Evolutionary conservation across 2,888 invertebrate genomes (phyloP), one percentile per base, ranked within the genome.

Genomic region (Ptycholaimellus sp.): DNA sequence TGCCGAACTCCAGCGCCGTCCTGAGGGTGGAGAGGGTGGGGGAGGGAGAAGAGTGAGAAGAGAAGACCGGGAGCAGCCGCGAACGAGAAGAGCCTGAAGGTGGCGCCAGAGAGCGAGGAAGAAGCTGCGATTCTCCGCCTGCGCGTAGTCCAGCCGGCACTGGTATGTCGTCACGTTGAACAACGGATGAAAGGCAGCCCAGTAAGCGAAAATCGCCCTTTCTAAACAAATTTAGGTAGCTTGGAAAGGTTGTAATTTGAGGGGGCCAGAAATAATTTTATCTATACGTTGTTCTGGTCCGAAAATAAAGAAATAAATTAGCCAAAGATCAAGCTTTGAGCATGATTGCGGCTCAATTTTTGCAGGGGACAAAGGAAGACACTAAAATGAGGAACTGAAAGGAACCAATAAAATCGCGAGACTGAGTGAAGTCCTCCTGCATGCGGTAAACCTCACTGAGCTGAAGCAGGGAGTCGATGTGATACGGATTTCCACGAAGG

Each of bases 1-100:
- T 81, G 55, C 76, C 74, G 47, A 78, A 70, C 59, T 81, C 80
- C 46, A 81, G 63, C 18, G 80, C 74, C 2, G 80, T 80, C 7
- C n/a, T n/a, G n/a, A n/a, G 23, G 23, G 11, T 11, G 7, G 6
- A 11, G 23, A 6, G 7, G 6, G 11, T 11, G 11, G 23, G 6
- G 23, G 23, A 23, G 7, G 23, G 7, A 23, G 7, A 23, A 6
- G 7, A 11, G 7, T 23, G 23, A 23, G 6, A 7, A 6, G 23
- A 11, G 11, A 11, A 11, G 7, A 23, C 7, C 29, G 29, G n/a
- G 5, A 29, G 17, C 6, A n/a, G 2, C 77, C 78, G 44, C 75
- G 66, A 41, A 72, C 72, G 23, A 76, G 76, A 39, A 79, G 68
- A 54, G 73, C 76, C 38, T 68, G 66, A 37, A 78, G 63, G 56